Evolutionary conservation across 2,113 vertebrate genomes (phyloP).

Genomic region (Vanacampus margaritifer): DNA sequence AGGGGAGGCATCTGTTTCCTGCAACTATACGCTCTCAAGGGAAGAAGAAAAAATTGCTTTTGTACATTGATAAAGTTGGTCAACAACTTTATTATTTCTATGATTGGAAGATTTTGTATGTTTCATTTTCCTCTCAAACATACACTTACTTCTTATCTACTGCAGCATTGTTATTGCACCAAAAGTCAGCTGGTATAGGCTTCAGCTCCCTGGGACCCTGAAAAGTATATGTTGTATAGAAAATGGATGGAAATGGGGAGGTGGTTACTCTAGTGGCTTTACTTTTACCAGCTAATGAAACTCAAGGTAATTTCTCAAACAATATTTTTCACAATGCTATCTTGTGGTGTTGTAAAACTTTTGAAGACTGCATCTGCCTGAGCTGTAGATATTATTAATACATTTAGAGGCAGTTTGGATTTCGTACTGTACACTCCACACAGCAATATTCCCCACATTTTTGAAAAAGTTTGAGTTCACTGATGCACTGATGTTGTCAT

Average conservation of each 20-base stretch:
- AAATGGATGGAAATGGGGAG: background rate
- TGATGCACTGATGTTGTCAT: too few relatives aligned
- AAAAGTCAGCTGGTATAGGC: background rate
- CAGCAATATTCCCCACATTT: too few relatives aligned
- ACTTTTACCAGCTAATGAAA: background rate
- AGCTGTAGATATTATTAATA: background rate
- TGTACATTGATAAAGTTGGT: constrained; percentile 39
- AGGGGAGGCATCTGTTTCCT: constrained; percentile 20
- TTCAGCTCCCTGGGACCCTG: background rate
- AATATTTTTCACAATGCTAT: background rate
- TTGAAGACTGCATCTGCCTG: background rate
- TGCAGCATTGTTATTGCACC: background rate
- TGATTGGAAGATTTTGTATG: constrained; percentile 16
- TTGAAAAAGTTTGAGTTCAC: too few relatives aligned
- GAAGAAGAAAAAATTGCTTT: constrained; percentile 16
- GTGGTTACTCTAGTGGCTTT: background rate
- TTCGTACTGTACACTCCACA: background rate
- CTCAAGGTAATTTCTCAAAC: background rate
- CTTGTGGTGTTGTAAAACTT: background rate
- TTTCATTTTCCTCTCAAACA: constrained; percentile 13
- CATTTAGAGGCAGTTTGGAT: background rate
- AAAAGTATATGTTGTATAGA: background rate
- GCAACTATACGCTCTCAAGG: constrained; percentile 21
- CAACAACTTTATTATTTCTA: constrained; percentile 14
- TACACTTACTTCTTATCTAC: background rate